Conservation (phyloP, 2,888 invertebrate genomes). For the Zhengitettix transpicula region DNA sequence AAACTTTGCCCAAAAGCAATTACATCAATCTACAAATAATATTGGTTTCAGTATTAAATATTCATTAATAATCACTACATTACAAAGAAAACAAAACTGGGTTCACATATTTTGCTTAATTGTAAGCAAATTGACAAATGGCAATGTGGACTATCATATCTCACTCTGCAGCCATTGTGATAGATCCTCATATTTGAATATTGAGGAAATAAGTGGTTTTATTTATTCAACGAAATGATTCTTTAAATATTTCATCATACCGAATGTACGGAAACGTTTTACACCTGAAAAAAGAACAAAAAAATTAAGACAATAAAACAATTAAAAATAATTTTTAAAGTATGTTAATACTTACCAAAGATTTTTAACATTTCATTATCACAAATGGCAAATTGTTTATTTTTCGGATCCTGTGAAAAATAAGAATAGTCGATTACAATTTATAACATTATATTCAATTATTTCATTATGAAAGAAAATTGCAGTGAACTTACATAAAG, state of each 20-base stretch:
- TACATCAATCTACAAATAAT: not conserved
- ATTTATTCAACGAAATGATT: slow-evolving; percentile 50
- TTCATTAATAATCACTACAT: not conserved
- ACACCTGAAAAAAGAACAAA: slow-evolving; percentile 29
- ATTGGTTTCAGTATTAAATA: not conserved
- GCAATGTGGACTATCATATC: no score
- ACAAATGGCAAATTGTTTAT: slow-evolving; percentile 88
- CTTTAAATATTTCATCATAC: slow-evolving; percentile 94
- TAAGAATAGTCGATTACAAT: not conserved
- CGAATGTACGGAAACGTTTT: slow-evolving; percentile 85
- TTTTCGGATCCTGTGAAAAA: slow-evolving; percentile 61
- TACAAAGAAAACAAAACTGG: not conserved
- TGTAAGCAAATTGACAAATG: not conserved
- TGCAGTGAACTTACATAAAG: slow-evolving; percentile 38
- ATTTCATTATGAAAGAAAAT: no score
- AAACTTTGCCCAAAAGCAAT: not conserved
- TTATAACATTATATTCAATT: no score
- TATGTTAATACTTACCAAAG: slow-evolving; percentile 41
- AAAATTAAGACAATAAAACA: not conserved
- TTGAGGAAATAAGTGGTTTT: not conserved
- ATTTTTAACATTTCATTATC: slow-evolving; percentile 79
- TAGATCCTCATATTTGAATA: no score
- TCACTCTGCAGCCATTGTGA: no score
- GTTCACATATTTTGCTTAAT: not conserved
- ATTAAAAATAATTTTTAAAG: not conserved